Base-by-base conservation (phyloP, 2,113 vertebrate genomes). In the Paramormyrops kingsleyae region DNA sequence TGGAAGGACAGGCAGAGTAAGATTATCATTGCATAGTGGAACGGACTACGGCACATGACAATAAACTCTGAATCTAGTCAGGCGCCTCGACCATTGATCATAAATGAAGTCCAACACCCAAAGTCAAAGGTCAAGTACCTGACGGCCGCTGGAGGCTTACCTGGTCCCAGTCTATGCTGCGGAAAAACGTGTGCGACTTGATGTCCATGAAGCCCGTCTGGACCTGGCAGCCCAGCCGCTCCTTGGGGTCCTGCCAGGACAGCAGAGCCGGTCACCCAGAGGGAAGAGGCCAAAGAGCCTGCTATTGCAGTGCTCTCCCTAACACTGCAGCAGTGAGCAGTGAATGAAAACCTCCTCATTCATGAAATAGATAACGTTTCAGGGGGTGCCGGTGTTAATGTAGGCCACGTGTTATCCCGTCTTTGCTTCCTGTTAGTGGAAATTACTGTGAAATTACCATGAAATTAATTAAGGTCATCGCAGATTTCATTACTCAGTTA, bases 81-180 rank as follows among this genome's bases (percentile, higher is more conserved):
- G 62, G 62, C 27, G 10, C 62, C 62, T 31, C 0, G 62, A 80
- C 15, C 74, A 42, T 42, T 80, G 35, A 42, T 80, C 62, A 31
- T 27, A 31, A 70, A 70, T 31, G 2, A 80, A 80, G 74, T 42
- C 2, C 74, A 39, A 42, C 42, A 19, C 5, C 15, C 62, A 6
- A 62, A 56, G 80, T 47, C 8, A 39, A 89, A 42, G 90, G 44
- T 49, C 5, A n/a, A 39, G 52, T n/a, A 19, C 15, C 13, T 39
- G 47, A 66, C 27, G 31, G 19, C 21, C 27, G n/a, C 15, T 21
- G 1, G 53, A 4, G 5, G 2, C 94, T 97, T 96, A 99, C 99
- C 98, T 98, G 97, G 90, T 99, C 98, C 99, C 99, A 99, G 96
- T 99, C 98, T 92, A 99, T 98, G 95, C 95, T 99, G 94, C 99